Evolutionary conservation across 2,113 vertebrate species (phyloP).

Genomic region (Peromyscus maniculatus): DNA sequence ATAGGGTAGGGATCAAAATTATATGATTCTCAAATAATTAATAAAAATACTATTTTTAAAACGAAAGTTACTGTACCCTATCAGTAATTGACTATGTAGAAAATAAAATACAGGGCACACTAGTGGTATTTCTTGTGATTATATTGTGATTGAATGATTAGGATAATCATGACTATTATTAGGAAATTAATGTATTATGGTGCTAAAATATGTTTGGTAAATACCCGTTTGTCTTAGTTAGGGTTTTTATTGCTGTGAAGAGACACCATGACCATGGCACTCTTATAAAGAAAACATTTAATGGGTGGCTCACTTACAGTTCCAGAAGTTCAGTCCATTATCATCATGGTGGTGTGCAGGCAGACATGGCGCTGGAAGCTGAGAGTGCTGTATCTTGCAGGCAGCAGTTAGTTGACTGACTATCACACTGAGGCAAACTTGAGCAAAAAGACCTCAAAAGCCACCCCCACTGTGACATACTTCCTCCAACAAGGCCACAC

Average conservation of each 20-base stretch:
- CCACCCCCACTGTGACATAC: background rate
- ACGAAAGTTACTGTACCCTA: background rate
- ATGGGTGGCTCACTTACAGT: background rate
- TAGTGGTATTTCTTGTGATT: conserved; percentile 45
- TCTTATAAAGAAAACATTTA: background rate
- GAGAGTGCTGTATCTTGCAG: background rate
- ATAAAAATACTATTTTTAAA: background rate
- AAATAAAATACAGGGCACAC: conserved; percentile 15
- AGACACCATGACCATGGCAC: background rate
- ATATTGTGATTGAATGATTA: background rate
- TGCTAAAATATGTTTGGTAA: conserved; percentile 46
- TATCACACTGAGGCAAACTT: background rate
- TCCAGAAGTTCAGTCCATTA: background rate
- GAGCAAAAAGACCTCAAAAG: background rate
- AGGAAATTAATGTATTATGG: conserved; percentile 12
- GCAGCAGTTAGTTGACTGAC: background rate
- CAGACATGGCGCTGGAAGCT: background rate
- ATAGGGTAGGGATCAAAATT: background rate
- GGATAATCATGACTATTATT: background rate
- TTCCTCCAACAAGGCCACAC: background rate
- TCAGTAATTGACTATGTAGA: conserved; percentile 31
- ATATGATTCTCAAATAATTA: background rate
- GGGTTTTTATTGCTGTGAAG: background rate
- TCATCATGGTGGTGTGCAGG: background rate
- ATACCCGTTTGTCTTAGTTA: background rate